phyloP scores from a whole-genome alignment of 2,797 vertebrate species.

The Channallabes apus region DNA sequence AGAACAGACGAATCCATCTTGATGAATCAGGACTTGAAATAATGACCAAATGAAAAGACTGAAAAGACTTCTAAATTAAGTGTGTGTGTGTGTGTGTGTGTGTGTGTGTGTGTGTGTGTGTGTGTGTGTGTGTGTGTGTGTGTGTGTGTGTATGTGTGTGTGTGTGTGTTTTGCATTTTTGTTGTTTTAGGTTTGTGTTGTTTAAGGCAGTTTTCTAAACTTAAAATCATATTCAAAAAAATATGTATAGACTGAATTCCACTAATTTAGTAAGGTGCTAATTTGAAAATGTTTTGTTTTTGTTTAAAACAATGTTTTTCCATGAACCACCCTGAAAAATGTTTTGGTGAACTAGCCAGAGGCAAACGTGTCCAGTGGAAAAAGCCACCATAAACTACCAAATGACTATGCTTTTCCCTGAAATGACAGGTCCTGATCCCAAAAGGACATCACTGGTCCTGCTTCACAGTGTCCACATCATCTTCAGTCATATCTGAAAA shows the following conservation, averaged over 20 bases:
- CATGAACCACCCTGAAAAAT: constrained; percentile 40
- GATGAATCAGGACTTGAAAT: background rate
- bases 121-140: too few species aligned
- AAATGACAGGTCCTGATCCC: background rate
- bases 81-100: too few species aligned
- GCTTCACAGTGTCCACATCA: background rate
- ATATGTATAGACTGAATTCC: constrained; percentile 55
- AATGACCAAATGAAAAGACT: background rate
- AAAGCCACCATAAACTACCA: constrained; percentile 63
- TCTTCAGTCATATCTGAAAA: background rate
- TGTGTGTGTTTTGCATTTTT: background rate
- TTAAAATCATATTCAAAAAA: constrained; percentile 37
- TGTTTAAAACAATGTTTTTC: constrained; percentile 61
- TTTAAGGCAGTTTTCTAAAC: constrained; percentile 34
- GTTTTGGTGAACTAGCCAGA: constrained; percentile 56
- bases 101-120: background rate
- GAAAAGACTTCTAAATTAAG: background rate
- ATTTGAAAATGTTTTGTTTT: constrained; percentile 59
- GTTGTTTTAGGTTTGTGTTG: constrained; percentile 36
- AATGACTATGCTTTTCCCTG: constrained; percentile 31
- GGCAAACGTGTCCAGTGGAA: constrained; percentile 11
- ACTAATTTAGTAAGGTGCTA: constrained; percentile 61
- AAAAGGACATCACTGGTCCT: background rate
- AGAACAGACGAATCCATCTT: background rate
- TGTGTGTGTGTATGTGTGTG: too few species aligned